phyloP scores from a whole-genome alignment of 1,140 invertebrate species.

The Drosophila equinoxialis region DNA sequence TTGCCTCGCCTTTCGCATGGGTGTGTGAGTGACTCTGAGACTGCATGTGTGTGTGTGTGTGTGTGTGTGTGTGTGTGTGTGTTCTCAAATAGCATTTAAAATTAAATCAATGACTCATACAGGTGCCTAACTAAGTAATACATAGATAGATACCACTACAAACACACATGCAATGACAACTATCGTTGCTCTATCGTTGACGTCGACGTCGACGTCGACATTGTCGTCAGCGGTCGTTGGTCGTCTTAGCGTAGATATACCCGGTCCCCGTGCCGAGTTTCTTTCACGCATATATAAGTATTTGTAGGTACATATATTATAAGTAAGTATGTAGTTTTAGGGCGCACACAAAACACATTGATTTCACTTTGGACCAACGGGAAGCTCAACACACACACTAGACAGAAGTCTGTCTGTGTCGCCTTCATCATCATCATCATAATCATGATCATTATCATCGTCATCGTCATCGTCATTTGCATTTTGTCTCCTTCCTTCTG shows the following conservation, averaged over 20 bases:
- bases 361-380: conserved; percentile 48
- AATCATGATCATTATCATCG: not conserved
- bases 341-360: conserved; percentile 20
- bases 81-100: conserved; percentile 55
- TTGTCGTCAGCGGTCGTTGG: too few relatives aligned
- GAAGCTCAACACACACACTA: not conserved
- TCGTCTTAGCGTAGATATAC: not conserved
- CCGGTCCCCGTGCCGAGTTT: not conserved
- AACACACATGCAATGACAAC: not conserved
- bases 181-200: not conserved
- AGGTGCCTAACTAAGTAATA: conserved; percentile 33
- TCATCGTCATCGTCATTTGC: conserved; percentile 2
- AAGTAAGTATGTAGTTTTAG: conserved; percentile 6
- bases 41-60: too few relatives aligned
- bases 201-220: too few relatives aligned
- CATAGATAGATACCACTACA: not conserved
- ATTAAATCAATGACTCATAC: conserved; percentile 58
- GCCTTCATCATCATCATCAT: not conserved
- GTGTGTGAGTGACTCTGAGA: too few relatives aligned
- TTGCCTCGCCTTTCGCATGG: not conserved
- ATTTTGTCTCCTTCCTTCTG: not conserved
- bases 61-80: not conserved
- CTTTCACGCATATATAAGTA: not conserved
- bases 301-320: conserved; percentile 24
- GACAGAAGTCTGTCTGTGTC: too few relatives aligned